phyloP scores from a whole-genome alignment of 2,888 invertebrate species.

The Odontocerum albicorne region DNA sequence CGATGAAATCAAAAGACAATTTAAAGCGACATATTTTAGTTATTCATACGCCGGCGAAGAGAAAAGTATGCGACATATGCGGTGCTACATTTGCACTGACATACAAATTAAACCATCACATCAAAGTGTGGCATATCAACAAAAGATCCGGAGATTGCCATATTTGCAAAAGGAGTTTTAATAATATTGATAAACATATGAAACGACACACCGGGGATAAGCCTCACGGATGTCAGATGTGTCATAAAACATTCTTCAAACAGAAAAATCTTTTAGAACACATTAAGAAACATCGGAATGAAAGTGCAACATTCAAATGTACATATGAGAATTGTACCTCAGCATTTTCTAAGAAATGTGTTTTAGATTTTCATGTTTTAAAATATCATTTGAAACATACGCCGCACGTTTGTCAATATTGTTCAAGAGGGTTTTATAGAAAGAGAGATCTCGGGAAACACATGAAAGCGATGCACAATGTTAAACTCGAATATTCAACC shows the following conservation, averaged over 20 bases:
- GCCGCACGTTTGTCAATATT: neutral
- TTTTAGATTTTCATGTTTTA: neutral
- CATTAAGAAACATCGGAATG: neutral
- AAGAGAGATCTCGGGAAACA: neutral
- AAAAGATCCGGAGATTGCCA: neutral
- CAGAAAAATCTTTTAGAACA: neutral
- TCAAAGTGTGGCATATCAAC: neutral
- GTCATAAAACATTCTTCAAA: neutral
- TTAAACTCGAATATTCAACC: neutral
- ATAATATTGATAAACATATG: neutral
- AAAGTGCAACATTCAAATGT: neutral
- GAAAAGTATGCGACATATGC: neutral
- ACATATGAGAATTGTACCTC: neutral
- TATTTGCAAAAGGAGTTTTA: neutral
- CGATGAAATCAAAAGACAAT: neutral
- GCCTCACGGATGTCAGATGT: neutral
- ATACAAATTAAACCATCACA: neutral
- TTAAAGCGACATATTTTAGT: neutral
- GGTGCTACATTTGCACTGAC: neutral
- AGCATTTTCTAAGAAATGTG: neutral
- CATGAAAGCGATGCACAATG: neutral
- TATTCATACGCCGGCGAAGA: neutral
- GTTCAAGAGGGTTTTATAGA: neutral
- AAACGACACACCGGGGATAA: neutral
- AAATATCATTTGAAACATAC: neutral